Percentiles rank a stretch among this genome's conserved stretches.
These are phyloP conservation scores for Salminus brasiliensis DNA, from an alignment of 2,113 vertebrate species.

Conservation along the genomic window DNA sequence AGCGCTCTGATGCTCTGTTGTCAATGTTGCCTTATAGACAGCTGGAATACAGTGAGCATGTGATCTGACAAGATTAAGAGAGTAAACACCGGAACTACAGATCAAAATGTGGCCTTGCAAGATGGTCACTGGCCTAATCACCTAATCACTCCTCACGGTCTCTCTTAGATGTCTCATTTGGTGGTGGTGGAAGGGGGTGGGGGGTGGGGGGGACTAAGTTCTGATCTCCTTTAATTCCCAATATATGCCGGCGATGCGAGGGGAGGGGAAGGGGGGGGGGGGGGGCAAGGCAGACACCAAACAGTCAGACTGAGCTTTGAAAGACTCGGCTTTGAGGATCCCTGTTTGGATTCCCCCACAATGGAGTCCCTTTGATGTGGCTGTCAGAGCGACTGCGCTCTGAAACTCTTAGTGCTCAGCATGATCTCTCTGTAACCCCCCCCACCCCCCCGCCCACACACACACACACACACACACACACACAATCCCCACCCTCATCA, in stretches of 20 bases:
- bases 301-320: conserved; percentile 36
- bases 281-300: conserved; percentile 7
- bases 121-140: neutral
- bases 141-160: neutral
- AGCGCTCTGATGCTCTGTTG: too few species aligned
- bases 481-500: neutral
- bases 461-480: too few species aligned
- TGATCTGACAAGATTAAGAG: neutral
- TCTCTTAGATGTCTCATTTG: neutral
- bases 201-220: neutral
- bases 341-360: conserved; percentile 51
- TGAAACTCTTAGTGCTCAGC: conserved; percentile 29
- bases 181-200: neutral
- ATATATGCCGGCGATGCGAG: neutral
- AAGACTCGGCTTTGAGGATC: conserved; percentile 44
- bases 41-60: neutral
- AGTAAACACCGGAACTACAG: neutral
- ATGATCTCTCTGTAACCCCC: neutral
- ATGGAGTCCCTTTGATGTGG: conserved; percentile 50
- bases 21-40: neutral
- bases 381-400: conserved; percentile 40
- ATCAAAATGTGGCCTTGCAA: neutral
- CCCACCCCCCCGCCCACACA: too few species aligned
- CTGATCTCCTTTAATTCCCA: conserved; percentile 6
- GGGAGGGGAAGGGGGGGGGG: neutral